Conservation (phyloP, 2,797 vertebrate genomes). For the Halcyon chelicuti region DNA sequence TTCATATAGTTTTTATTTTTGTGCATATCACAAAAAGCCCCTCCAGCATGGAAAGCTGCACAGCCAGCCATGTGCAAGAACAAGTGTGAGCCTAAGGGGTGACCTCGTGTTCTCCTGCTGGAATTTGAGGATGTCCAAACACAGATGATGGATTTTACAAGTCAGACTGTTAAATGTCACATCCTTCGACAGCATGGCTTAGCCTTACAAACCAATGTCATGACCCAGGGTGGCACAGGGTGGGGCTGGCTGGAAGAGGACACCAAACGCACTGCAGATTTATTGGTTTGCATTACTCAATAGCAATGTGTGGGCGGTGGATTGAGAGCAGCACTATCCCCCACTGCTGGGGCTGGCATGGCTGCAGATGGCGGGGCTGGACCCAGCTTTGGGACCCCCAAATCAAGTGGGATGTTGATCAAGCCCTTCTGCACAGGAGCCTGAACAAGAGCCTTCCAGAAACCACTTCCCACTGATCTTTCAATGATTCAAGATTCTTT, state of each 20-base stretch:
- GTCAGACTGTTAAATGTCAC: slow-evolving; percentile 32
- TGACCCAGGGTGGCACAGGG: neutral
- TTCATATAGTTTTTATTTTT: neutral
- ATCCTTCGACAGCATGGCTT: slow-evolving; percentile 13
- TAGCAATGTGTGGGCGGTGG: fast-evolving
- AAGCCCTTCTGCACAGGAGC: neutral
- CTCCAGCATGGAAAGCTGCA: neutral
- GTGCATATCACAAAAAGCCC: neutral
- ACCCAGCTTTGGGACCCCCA: neutral
- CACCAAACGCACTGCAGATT: neutral
- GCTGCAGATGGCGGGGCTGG: neutral
- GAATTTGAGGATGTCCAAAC: slow-evolving; percentile 47
- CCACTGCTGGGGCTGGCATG: fast-evolving
- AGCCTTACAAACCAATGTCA: neutral
- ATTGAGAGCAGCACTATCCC: neutral
- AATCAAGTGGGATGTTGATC: neutral
- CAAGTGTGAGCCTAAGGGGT: neutral
- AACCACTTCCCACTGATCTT: fast-evolving
- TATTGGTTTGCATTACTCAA: neutral
- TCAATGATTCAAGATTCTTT: fast-evolving
- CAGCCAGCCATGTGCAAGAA: neutral
- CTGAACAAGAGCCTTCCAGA: neutral
- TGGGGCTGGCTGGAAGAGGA: neutral
- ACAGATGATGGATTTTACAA: slow-evolving; percentile 40
- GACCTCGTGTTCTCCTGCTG: neutral